These are phyloP conservation scores for Mellivora capensis DNA, from an alignment of 2,113 vertebrate species.

Conservation along the genomic window DNA sequence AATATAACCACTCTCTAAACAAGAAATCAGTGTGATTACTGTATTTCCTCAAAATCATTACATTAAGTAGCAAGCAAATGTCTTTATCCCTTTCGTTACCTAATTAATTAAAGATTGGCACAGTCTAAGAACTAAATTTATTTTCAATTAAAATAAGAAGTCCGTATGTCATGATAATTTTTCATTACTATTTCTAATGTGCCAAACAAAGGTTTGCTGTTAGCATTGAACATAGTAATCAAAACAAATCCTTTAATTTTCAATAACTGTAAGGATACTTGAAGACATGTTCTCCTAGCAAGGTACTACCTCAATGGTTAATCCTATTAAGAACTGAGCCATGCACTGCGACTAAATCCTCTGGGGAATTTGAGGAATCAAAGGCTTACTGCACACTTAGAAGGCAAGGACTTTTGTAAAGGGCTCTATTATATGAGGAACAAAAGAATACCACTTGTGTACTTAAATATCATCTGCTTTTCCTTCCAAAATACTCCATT, in stretches of 20 bases:
- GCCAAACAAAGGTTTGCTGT: slow-evolving; percentile 66
- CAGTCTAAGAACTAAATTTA: slow-evolving; percentile 73
- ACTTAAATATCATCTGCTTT: slow-evolving; percentile 54
- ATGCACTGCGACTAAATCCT: neutral
- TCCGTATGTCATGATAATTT: slow-evolving; percentile 71
- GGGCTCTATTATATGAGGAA: slow-evolving; percentile 56
- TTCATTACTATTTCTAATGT: slow-evolving; percentile 70
- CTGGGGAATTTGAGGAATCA: slow-evolving; percentile 60
- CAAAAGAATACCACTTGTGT: slow-evolving; percentile 70
- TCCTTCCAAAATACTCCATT: slow-evolving; percentile 42
- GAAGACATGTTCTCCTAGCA: slow-evolving; percentile 44
- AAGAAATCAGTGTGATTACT: slow-evolving; percentile 34
- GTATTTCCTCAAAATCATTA: slow-evolving; percentile 58
- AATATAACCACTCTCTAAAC: slow-evolving; percentile 59
- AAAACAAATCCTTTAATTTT: slow-evolving; percentile 56
- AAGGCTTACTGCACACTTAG: slow-evolving; percentile 67
- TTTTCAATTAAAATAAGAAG: slow-evolving; percentile 82
- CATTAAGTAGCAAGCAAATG: slow-evolving; percentile 63
- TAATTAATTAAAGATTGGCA: slow-evolving; percentile 76
- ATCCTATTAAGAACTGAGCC: slow-evolving; percentile 57
- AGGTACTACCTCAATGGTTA: slow-evolving; percentile 63
- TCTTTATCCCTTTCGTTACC: slow-evolving; percentile 43
- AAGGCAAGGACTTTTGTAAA: slow-evolving; percentile 59
- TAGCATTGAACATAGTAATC: slow-evolving; percentile 25
- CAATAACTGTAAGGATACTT: slow-evolving; percentile 18